Conservation (phyloP, 2,113 vertebrate genomes). For the Rana temporaria region DNA sequence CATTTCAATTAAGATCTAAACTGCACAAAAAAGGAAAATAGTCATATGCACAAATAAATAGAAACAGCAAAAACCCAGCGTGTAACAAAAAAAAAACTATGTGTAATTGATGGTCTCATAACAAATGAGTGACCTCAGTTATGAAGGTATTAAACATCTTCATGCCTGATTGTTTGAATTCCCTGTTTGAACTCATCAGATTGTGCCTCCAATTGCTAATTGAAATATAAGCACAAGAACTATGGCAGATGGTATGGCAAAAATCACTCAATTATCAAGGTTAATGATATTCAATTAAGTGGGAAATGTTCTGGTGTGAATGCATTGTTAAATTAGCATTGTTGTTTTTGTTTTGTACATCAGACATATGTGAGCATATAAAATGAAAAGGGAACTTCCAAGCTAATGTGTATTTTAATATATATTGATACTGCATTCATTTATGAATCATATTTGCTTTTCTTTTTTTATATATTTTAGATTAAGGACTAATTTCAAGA, state of each 20-base stretch:
- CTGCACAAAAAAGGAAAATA: background rate
- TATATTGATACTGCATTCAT: background rate
- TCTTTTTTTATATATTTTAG: no score
- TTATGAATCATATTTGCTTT: background rate
- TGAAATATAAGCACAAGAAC: slow-evolving; percentile 45
- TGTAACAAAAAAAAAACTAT: slow-evolving; percentile 17
- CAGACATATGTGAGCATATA: slow-evolving; percentile 39
- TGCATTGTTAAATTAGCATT: slow-evolving; percentile 36
- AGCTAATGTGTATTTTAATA: background rate
- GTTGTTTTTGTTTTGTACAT: slow-evolving; percentile 21
- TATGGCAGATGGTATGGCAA: slow-evolving; percentile 47
- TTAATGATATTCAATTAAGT: slow-evolving; percentile 50
- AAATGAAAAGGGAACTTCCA: slow-evolving; percentile 7
- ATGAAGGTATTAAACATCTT: slow-evolving; percentile 27
- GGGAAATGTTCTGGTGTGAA: slow-evolving; percentile 34
- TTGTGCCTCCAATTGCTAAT: slow-evolving; percentile 32
- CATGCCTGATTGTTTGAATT: slow-evolving; percentile 13
- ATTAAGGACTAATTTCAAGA: no score
- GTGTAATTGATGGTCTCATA: slow-evolving; percentile 12
- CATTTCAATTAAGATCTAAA: background rate
- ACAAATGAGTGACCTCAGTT: slow-evolving; percentile 30
- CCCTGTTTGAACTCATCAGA: slow-evolving; percentile 33
- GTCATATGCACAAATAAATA: background rate
- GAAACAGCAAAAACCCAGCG: background rate
- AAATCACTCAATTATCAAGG: slow-evolving; percentile 51